Conservation (phyloP, 2,797 vertebrate species). For the Syncerus caffer region DNA sequence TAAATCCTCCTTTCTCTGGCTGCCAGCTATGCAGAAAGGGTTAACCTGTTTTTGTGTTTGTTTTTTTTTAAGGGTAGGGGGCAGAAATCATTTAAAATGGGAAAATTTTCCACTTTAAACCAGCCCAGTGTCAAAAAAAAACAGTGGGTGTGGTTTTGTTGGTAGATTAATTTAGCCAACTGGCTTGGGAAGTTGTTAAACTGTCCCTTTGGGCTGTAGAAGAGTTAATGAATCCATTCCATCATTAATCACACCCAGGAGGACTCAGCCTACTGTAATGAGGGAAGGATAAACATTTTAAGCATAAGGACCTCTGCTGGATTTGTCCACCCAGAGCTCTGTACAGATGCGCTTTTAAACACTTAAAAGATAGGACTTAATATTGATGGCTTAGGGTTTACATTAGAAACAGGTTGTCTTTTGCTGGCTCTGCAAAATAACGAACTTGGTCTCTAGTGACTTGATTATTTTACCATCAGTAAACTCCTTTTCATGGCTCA, state of each 20-base stretch:
- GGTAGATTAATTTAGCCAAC: neutral
- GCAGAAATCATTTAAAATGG: neutral
- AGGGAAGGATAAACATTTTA: neutral
- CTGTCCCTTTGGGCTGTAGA: neutral
- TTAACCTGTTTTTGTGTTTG: neutral
- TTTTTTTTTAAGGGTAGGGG: neutral
- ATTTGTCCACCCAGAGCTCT: neutral
- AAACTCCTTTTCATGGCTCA: neutral
- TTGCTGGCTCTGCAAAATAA: neutral
- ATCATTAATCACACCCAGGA: neutral
- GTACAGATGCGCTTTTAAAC: neutral
- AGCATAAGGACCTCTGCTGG: neutral
- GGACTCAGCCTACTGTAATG: neutral
- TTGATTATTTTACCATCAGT: neutral
- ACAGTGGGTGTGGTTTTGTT: neutral
- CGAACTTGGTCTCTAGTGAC: neutral
- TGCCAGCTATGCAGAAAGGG: neutral
- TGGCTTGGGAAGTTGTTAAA: neutral
- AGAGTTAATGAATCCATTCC: neutral
- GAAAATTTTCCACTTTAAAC: neutral
- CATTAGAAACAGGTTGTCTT: conserved; percentile 29
- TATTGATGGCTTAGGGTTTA: neutral
- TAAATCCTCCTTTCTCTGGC: neutral
- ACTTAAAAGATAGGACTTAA: neutral
- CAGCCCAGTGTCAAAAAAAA: neutral